Evolutionary conservation across 2,113 vertebrate genomes (phyloP).

Genomic region (Passer montanus): DNA sequence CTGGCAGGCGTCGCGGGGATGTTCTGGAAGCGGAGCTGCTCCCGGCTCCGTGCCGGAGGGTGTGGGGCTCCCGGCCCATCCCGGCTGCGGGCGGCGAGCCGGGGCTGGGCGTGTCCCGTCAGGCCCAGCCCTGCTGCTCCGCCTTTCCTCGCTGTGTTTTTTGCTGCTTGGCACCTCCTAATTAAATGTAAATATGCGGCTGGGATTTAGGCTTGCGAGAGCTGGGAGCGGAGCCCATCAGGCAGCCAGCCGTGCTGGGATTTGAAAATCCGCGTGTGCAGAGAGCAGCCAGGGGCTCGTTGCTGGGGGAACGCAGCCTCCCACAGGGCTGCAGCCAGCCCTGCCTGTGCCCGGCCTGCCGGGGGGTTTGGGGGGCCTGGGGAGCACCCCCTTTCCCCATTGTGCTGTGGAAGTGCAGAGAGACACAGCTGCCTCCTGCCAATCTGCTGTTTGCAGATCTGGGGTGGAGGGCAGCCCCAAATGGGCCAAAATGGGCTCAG

Average conservation of each 20-base stretch:
- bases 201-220: constrained; percentile 59
- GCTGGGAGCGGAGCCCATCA: constrained; percentile 60
- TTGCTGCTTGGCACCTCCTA: constrained; percentile 60
- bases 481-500: not conserved
- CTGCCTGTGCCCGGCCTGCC: not conserved
- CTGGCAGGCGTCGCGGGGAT: not conserved
- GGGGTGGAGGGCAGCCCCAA: not conserved
- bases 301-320: constrained; percentile 53
- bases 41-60: accelerated
- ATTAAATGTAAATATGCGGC: constrained; percentile 67
- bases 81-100: accelerated
- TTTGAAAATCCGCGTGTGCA: not conserved
- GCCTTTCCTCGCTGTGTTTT: not conserved
- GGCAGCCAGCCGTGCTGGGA: constrained; percentile 60
- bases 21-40: not conserved
- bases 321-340: not conserved
- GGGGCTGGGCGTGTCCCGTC: not conserved
- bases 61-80: accelerated
- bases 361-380: not conserved
- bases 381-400: not conserved
- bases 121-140: not conserved
- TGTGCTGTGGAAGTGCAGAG: accelerated
- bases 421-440: not conserved
- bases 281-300: constrained; percentile 37
- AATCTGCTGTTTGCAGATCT: not conserved